phyloP scores from a whole-genome alignment of 2,113 vertebrate genomes.

The Lipotes vexillifer region DNA sequence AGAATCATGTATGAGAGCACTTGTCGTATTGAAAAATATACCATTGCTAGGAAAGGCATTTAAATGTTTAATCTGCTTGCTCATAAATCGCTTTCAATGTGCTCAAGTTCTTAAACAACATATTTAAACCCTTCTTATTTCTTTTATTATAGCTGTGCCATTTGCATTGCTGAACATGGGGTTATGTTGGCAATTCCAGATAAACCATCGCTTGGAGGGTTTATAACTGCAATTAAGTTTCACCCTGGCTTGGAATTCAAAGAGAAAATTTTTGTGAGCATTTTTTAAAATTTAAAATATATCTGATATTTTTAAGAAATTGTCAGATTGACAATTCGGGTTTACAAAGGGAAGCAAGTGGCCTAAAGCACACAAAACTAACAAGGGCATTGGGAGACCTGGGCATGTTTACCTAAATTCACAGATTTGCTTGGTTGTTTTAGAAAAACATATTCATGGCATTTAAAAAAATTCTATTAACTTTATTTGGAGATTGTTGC shows the following conservation, averaged over 20 bases:
- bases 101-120: constrained; percentile 63
- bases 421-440: neutral
- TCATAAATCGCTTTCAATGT: constrained; percentile 72
- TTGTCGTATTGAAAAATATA: constrained; percentile 74
- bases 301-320: constrained; percentile 40
- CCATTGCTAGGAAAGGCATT: constrained; percentile 68
- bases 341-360: neutral
- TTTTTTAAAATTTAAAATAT: neutral
- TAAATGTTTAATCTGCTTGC: constrained; percentile 65
- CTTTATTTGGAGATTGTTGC: neutral
- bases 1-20: constrained; percentile 51
- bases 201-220: constrained; percentile 52
- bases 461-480: neutral
- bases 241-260: constrained; percentile 55
- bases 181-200: constrained; percentile 67
- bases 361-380: neutral
- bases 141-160: constrained; percentile 63
- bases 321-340: neutral
- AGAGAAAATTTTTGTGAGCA: constrained; percentile 39
- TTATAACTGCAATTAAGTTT: constrained; percentile 71
- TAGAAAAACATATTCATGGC: neutral
- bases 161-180: constrained; percentile 70
- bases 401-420: neutral
- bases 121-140: constrained; percentile 70
- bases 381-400: neutral